Percentiles rank a stretch among this genome's conserved stretches.
These are phyloP conservation scores for Eupithecia centaureata DNA, from an alignment of 2,888 invertebrate species.

Conservation along the genomic window DNA sequence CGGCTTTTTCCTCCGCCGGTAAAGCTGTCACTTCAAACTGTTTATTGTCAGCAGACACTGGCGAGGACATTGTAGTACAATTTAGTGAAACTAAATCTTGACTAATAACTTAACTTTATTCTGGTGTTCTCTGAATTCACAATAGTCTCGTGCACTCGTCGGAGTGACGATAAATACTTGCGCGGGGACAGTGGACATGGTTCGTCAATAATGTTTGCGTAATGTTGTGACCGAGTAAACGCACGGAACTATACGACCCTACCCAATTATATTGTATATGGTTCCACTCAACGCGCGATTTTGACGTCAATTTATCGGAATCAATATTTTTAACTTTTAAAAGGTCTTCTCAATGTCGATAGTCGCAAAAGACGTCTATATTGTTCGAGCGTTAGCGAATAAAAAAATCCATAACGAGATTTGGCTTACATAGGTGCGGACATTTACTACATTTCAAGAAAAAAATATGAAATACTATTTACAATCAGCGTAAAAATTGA, in stretches of 20 bases:
- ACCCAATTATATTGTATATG: background rate
- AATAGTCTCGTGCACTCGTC: slow-evolving; percentile 15
- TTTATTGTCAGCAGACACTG: slow-evolving; percentile 46
- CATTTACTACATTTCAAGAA: background rate
- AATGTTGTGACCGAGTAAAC: background rate
- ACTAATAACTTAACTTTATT: slow-evolving; percentile 12
- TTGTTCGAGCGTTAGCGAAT: background rate
- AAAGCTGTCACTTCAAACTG: slow-evolving; percentile 51
- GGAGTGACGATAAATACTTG: slow-evolving; percentile 7
- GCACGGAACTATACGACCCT: background rate
- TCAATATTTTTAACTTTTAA: background rate
- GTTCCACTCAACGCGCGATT: background rate
- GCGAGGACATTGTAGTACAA: background rate
- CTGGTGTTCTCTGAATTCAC: slow-evolving; percentile 2
- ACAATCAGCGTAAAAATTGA: too few species aligned
- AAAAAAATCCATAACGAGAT: background rate
- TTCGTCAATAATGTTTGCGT: slow-evolving; percentile 20
- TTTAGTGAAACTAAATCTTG: background rate
- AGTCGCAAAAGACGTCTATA: background rate
- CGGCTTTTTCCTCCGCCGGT: slow-evolving; percentile 48
- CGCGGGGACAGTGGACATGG: slow-evolving; percentile 3
- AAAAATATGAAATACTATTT: background rate
- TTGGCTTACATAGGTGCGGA: background rate
- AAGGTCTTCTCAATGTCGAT: background rate
- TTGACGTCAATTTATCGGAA: background rate